phyloP scores from a whole-genome alignment of 2,888 invertebrate species.

The Phengaris alcon region DNA sequence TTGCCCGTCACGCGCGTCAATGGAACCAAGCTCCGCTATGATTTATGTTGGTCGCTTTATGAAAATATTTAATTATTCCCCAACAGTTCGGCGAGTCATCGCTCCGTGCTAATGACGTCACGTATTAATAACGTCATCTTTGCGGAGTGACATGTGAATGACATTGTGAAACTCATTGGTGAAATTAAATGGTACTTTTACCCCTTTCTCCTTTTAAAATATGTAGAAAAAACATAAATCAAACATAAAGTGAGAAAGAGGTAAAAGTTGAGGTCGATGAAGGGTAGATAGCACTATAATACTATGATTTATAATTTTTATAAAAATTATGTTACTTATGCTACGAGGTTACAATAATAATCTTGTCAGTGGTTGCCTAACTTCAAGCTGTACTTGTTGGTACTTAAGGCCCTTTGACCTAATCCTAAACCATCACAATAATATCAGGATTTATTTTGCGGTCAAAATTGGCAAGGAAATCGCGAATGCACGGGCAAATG shows the following conservation, averaged over 20 bases:
- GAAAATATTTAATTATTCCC: constrained; percentile 75
- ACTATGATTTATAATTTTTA: no score
- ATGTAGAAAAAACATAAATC: no score
- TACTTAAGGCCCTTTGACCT: background rate
- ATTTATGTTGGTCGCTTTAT: constrained; percentile 71
- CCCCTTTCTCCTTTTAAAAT: background rate
- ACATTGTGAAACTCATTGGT: constrained; percentile 8
- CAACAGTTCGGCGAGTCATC: constrained; percentile 58
- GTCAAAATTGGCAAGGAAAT: background rate
- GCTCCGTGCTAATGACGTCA: constrained; percentile 39
- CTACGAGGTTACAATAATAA: background rate
- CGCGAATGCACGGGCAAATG: constrained; percentile 24
- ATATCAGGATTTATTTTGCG: background rate
- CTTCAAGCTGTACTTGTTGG: background rate
- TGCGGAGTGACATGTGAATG: constrained; percentile 6
- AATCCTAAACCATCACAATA: background rate
- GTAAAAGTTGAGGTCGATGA: no score
- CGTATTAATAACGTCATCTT: constrained; percentile 28
- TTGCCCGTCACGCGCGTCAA: constrained; percentile 35
- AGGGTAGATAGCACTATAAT: no score
- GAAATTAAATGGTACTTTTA: constrained; percentile 1
- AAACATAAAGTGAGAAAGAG: no score
- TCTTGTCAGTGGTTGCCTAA: background rate
- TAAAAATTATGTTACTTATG: no score
- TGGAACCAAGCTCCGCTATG: constrained; percentile 50